These are phyloP conservation scores for Julus scanicus DNA, from an alignment of 2,888 invertebrate species.

Conservation along the genomic window DNA sequence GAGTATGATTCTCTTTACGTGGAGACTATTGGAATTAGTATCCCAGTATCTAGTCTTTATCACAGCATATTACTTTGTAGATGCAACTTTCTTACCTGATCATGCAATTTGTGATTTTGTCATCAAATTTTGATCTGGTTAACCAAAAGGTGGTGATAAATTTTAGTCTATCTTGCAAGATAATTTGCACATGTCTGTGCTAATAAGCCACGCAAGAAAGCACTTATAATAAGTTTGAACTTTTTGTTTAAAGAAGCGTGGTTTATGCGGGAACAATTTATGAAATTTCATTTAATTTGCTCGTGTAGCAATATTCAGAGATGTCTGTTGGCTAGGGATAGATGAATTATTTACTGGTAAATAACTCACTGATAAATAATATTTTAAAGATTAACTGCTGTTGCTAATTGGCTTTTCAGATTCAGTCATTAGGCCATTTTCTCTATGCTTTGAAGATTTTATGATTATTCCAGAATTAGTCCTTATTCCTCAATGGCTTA, in stretches of 20 bases:
- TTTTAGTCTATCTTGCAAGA: neutral
- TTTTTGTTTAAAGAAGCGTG: neutral
- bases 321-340: too few relatives aligned
- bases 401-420: neutral
- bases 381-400: too few relatives aligned
- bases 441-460: conserved; percentile 8
- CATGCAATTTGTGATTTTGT: conserved; percentile 1
- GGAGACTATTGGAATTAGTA: conserved; percentile 60
- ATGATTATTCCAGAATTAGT: conserved; percentile 9
- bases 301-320: too few relatives aligned
- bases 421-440: neutral
- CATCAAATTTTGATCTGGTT: neutral
- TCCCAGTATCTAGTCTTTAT: neutral
- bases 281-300: too few relatives aligned
- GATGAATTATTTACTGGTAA: too few relatives aligned
- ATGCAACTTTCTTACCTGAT: conserved; percentile 16
- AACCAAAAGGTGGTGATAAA: neutral
- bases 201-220: neutral
- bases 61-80: neutral
- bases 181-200: neutral
- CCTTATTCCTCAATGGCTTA: neutral
- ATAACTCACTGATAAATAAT: too few relatives aligned
- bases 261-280: too few relatives aligned
- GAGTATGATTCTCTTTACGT: conserved; percentile 62
- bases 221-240: too few relatives aligned